phyloP scores from a whole-genome alignment of 1,140 invertebrate species.

The Lamellibrachia luymesi region DNA sequence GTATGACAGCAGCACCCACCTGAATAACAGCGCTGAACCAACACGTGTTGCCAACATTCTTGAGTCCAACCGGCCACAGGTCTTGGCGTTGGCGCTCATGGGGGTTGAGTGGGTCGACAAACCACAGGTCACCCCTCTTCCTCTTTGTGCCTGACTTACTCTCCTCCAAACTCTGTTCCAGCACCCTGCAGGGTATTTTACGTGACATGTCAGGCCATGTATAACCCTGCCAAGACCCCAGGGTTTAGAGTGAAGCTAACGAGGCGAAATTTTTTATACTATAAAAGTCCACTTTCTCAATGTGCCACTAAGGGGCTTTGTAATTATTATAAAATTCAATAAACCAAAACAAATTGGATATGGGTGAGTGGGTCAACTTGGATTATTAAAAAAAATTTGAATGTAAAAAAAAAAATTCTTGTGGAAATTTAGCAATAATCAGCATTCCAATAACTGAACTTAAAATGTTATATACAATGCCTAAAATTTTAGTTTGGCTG shows the following conservation, averaged over 20 bases:
- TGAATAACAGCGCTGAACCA: constrained; percentile 64
- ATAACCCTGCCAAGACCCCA: not conserved
- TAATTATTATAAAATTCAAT: too few relatives aligned
- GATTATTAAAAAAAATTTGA: too few relatives aligned
- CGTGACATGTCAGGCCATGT: not conserved
- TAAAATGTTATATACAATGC: too few relatives aligned
- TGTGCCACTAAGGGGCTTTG: too few relatives aligned
- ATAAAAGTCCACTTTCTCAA: too few relatives aligned
- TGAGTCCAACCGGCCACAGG: constrained; percentile 59
- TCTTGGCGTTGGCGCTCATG: constrained; percentile 56
- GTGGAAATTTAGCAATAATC: too few relatives aligned
- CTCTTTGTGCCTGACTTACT: constrained; percentile 54
- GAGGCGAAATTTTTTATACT: too few relatives aligned
- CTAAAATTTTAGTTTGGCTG: too few relatives aligned
- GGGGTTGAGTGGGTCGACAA: constrained; percentile 59
- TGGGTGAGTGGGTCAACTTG: too few relatives aligned
- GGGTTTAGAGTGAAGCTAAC: not conserved
- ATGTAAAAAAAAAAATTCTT: too few relatives aligned
- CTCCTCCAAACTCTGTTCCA: constrained; percentile 58
- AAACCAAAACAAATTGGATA: too few relatives aligned
- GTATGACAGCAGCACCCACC: constrained; percentile 33
- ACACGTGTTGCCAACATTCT: constrained; percentile 63
- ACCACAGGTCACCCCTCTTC: constrained; percentile 56
- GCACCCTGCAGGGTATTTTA: constrained; percentile 44
- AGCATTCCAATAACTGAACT: too few relatives aligned